phyloP scores from a whole-genome alignment of 2,888 invertebrate species.

The Antheraea yamamai region DNA sequence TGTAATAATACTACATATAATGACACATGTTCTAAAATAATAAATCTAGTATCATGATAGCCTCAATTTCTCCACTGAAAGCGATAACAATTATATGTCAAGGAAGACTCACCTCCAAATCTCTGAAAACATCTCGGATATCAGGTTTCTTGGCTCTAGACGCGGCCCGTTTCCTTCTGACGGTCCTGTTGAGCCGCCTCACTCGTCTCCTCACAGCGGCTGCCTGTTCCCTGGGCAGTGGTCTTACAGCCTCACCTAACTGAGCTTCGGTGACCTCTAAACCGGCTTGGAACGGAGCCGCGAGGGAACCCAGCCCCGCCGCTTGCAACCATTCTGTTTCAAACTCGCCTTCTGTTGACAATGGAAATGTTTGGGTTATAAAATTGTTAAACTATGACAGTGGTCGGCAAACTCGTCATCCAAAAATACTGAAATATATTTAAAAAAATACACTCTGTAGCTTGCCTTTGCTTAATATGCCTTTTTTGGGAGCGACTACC shows the following conservation, averaged over 20 bases:
- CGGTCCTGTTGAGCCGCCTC: constrained; percentile 88
- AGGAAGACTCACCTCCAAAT: constrained; percentile 85
- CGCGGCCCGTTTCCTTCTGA: constrained; percentile 82
- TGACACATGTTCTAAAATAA: background rate
- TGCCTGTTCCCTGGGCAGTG: constrained; percentile 87
- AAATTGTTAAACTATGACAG: background rate
- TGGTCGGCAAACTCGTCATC: too few species aligned
- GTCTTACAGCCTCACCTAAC: constrained; percentile 83
- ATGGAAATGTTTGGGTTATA: background rate
- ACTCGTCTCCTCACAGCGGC: constrained; percentile 89
- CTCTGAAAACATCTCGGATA: constrained; percentile 91
- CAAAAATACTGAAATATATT: too few species aligned
- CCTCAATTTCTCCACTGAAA: background rate
- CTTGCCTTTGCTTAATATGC: too few species aligned
- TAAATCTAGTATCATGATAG: too few species aligned
- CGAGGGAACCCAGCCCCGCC: constrained; percentile 87
- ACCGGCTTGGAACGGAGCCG: constrained; percentile 86
- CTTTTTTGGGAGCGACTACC: too few species aligned
- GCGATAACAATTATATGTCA: background rate
- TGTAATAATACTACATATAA: background rate
- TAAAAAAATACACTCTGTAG: too few species aligned
- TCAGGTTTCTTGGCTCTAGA: constrained; percentile 87
- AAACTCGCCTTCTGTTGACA: constrained; percentile 85
- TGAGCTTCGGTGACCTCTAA: constrained; percentile 85
- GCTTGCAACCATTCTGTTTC: constrained; percentile 89